These are phyloP conservation scores for Stichodactyla mertensii DNA, from an alignment of 64 coral and sea anemone genomes.

Conservation along the genomic window DNA sequence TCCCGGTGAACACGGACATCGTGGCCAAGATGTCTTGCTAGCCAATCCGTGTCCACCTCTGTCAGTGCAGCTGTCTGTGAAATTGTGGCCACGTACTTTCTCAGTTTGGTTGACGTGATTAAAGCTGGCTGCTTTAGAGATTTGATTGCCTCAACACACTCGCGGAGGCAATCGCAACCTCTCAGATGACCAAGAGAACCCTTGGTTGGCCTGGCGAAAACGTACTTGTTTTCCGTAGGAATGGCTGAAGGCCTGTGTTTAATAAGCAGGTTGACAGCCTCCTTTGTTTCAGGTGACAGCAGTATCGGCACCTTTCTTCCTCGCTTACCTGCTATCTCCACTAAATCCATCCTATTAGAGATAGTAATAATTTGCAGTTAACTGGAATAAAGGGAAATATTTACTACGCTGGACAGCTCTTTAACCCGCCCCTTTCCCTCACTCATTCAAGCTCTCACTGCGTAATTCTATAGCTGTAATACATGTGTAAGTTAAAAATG, in stretches of 20 bases:
- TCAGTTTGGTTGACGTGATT: conserved; percentile 47
- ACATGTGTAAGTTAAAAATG: background rate
- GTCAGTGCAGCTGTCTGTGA: conserved; percentile 22
- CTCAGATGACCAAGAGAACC: conserved; percentile 26
- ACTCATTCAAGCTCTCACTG: background rate
- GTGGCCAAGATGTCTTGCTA: conserved; percentile 39
- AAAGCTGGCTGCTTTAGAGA: conserved; percentile 6
- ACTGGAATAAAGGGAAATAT: background rate
- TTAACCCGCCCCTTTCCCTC: conserved; percentile 8
- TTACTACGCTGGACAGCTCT: background rate
- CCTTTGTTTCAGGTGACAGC: background rate
- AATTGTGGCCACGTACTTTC: conserved; percentile 43
- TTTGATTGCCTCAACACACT: background rate
- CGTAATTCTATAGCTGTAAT: no score
- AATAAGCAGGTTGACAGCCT: conserved; percentile 23
- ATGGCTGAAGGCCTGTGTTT: background rate
- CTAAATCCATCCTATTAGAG: conserved; percentile 11
- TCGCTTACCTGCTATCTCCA: conserved; percentile 11
- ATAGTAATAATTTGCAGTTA: background rate
- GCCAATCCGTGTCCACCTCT: conserved; percentile 31
- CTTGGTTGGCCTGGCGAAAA: conserved; percentile 19
- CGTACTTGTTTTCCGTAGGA: conserved; percentile 3
- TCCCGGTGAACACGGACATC: conserved; percentile 32
- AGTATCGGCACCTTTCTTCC: conserved; percentile 2
- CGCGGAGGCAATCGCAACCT: conserved; percentile 30